Percentiles rank a stretch among this genome's conserved stretches.
phyloP scores from a whole-genome alignment of 2,797 vertebrate genomes.

The Scleropages formosus region DNA sequence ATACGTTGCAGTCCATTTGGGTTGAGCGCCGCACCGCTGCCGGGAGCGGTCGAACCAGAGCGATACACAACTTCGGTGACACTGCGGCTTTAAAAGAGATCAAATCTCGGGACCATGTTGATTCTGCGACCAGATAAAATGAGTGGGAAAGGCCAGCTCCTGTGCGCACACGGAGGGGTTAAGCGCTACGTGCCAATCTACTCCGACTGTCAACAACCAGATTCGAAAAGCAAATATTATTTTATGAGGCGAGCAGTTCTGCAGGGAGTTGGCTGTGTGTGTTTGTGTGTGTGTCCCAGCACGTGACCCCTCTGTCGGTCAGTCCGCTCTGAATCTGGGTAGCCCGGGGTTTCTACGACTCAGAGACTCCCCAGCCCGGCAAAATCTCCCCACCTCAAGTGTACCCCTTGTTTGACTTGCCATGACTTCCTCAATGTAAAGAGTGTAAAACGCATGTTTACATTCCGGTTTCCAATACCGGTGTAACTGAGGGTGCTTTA shows the following conservation, averaged over 20 bases:
- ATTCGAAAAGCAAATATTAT: slow-evolving; percentile 19
- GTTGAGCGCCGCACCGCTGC: too few relatives aligned
- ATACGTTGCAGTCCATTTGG: too few relatives aligned
- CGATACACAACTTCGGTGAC: not conserved
- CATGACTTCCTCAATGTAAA: too few relatives aligned
- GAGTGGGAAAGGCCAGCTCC: not conserved
- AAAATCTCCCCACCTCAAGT: too few relatives aligned
- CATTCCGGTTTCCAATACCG: not conserved
- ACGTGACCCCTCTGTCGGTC: not conserved
- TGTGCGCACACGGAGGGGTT: not conserved
- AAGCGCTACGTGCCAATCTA: not conserved
- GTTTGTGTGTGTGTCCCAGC: not conserved
- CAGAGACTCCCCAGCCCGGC: not conserved
- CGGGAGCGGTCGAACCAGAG: too few relatives aligned
- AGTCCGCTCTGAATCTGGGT: not conserved
- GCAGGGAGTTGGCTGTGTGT: not conserved
- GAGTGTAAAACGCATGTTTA: not conserved
- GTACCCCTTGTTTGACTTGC: too few relatives aligned
- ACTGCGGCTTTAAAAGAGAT: not conserved
- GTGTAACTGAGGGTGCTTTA: not conserved
- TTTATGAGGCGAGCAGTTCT: slow-evolving; percentile 11
- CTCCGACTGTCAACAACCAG: not conserved
- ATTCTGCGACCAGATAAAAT: slow-evolving; percentile 2
- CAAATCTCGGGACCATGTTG: not conserved
- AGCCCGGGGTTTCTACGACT: not conserved